A percentile compares a stretch with the other conserved stretches of the same genome.
Evolutionary conservation across 2,797 vertebrate genomes (phyloP).

Genomic region (Poecilia picta): DNA sequence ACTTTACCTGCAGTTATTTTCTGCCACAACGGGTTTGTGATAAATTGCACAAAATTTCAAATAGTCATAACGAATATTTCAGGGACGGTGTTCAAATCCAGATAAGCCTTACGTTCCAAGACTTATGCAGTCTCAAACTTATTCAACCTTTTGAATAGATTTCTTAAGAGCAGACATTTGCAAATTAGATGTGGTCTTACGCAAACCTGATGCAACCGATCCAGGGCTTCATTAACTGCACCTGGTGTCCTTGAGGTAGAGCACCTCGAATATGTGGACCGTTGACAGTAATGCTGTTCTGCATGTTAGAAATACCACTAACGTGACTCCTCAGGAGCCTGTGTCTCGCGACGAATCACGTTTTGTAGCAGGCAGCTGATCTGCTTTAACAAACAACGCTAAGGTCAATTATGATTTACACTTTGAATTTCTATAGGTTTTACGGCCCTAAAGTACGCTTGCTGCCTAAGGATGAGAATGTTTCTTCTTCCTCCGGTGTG

Average conservation of each 20-base stretch:
- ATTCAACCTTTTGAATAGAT: background rate
- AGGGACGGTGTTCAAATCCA: background rate
- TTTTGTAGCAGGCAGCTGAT: background rate
- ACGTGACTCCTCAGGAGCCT: background rate
- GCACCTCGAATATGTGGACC: background rate
- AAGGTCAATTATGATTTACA: background rate
- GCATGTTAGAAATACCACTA: background rate
- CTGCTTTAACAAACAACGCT: background rate
- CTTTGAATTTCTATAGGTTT: background rate
- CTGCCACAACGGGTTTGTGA: background rate
- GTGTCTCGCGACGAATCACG: background rate
- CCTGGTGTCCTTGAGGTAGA: background rate
- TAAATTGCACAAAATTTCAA: background rate
- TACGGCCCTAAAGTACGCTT: background rate
- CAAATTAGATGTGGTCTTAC: background rate
- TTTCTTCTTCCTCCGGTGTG: background rate
- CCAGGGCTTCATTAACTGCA: background rate
- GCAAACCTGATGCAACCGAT: background rate
- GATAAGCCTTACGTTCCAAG: background rate
- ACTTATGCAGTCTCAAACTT: background rate
- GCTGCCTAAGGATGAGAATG: background rate
- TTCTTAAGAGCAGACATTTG: background rate
- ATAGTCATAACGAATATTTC: background rate
- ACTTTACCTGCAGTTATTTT: background rate
- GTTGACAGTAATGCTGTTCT: background rate